Base-by-base conservation (phyloP, 2,113 vertebrate genomes). In the Dicentrarchus labrax region DNA sequence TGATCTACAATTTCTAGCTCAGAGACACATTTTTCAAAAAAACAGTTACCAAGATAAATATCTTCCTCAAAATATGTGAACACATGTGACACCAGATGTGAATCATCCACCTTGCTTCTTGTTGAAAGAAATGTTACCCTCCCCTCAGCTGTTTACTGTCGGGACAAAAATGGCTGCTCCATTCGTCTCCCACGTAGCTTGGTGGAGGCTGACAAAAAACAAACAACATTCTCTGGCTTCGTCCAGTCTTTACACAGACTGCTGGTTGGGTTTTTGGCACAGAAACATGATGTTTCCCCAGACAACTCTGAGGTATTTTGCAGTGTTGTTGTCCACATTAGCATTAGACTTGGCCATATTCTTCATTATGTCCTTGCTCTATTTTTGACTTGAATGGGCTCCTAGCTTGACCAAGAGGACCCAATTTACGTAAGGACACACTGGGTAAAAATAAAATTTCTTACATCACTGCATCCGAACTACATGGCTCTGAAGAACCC, bases 131-230 rank as follows among this genome's bases (percentile, higher is more conserved):
- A 54, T 2, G 0, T 15, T 48, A 67, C 43, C 10, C 66, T 39
- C 38, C n/a, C 24, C 62, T 47, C n/a, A 51, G 54, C 39, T 88
- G 80, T 93, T 93, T 91, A 89, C 86, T 73, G 74, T 69, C 8
- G 50, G 50, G 80, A 83, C 56, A 81, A 80, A 90, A 84, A 87
- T 82, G 83, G 59, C 67, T 77, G 72, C 72, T 53, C 50, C 66
- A 57, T 62, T 86, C 77, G 57, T 83, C 76, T 88, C 69, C 81
- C 78, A 60, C n/a, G 57, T 67, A 56, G 76, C 61, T 24, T 78
- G 78, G 77, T 86, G 83, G 85, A 87, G 83, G 78, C 53, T 71
- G 66, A 80, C 76, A 83, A 77, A 92, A 86, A 85, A 89, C 75
- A 90, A 90, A 88, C 78, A 91, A 74, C 24, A 70, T 56, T 75